A percentile compares a stretch with the other conserved stretches of the same genome.
These are phyloP conservation scores for Hypomecis atomaria DNA, from an alignment of 2,888 invertebrate genomes.

Conservation along the genomic window DNA sequence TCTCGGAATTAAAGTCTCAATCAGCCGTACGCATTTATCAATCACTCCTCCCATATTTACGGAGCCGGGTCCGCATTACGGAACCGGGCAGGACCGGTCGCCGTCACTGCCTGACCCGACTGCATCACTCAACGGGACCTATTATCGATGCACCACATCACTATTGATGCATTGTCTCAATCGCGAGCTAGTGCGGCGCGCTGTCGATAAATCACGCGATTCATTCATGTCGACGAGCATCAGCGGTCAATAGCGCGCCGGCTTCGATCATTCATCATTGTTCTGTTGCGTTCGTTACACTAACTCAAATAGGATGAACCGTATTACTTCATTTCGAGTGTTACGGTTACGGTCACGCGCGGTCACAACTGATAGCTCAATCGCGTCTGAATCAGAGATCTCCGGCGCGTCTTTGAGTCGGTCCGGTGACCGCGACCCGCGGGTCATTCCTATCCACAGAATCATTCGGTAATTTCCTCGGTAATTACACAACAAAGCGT, in stretches of 20 bases:
- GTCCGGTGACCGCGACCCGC: constrained; percentile 49
- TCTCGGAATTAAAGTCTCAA: constrained; percentile 68
- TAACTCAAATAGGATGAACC: constrained; percentile 35
- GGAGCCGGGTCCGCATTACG: constrained; percentile 42
- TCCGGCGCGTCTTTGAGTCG: constrained; percentile 45
- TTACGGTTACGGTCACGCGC: constrained; percentile 39
- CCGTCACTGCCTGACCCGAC: constrained; percentile 50
- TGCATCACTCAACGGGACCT: constrained; percentile 66
- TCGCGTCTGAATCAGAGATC: constrained; percentile 42
- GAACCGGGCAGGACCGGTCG: constrained; percentile 51
- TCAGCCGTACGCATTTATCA: constrained; percentile 68
- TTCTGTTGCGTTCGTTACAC: constrained; percentile 42
- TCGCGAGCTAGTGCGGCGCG: constrained; percentile 42
- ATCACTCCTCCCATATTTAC: constrained; percentile 60
- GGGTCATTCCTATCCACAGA: constrained; percentile 46
- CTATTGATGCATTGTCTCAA: constrained; percentile 70
- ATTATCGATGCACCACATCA: constrained; percentile 67
- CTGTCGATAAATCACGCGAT: constrained; percentile 51
- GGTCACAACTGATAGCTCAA: constrained; percentile 50
- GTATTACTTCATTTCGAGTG: constrained; percentile 30
- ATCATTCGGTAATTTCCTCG: constrained; percentile 48
- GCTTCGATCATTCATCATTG: constrained; percentile 48
- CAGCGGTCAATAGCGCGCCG: constrained; percentile 41
- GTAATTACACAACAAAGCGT: constrained; percentile 65
- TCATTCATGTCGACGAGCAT: constrained; percentile 54